Evolutionary conservation across 2,888 invertebrate genomes (phyloP), one percentile per base, ranked within the genome.

Genomic region (Drosophila nr. fundita): DNA sequence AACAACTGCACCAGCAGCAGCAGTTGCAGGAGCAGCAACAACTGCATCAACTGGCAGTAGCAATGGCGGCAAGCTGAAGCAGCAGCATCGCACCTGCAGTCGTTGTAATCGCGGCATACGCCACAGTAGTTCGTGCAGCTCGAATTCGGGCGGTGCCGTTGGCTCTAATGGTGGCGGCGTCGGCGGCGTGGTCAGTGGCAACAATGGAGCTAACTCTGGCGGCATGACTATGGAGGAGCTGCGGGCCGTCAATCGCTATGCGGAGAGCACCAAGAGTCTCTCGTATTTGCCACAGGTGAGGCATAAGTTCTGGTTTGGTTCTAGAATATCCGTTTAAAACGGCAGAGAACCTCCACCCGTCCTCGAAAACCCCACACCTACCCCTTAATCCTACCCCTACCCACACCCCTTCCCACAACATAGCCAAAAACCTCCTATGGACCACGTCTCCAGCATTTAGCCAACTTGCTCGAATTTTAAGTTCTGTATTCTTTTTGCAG

Each of bases 271-370:
- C 72, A 97, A 97, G 93, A 97, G 97, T 93, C 95, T 98, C 90
- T 97, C 97, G 90, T 98, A 97, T 94, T 95, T 98, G 91, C 98
- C 98, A 80, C 97, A 97, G 96, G 98, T 98, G 95, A 94, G 94
- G 93, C 92, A 94, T 89, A 91, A 92, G 87, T 92, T 91, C 90
- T 91, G 92, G 91, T 90, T 91, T 81, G 91, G 91, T 87, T 92
- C 92, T 86, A 91, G 92, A 89, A 92, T 92, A 89, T 93, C 92
- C 87, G 92, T 92, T 87, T 93, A 89, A 91, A 83, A 64, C 60
- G 59, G 52, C 54, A 64, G 69, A 45, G 15, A 15, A 45, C 45
- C 8, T 24, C 4, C 50, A 60, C 32, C 15, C 24, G 3, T 21
- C 32, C 54, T 18, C 21, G 15, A 21, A 21, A 21, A 27, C 5